Conservation (phyloP, 1,140 invertebrate species). For the Acromyrmex charruanus region DNA sequence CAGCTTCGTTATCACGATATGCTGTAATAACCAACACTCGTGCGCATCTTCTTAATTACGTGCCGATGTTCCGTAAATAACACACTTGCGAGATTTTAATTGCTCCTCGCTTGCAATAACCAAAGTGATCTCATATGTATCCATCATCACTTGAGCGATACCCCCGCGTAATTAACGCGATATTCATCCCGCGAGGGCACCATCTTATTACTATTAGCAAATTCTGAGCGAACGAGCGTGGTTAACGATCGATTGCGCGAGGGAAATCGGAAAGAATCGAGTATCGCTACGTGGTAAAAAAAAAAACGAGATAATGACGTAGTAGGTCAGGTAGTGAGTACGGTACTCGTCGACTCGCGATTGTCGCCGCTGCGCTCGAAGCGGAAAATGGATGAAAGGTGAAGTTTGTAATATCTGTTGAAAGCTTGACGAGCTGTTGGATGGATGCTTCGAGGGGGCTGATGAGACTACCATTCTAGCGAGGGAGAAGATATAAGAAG, state of each 20-base stretch:
- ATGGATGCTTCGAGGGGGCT: slow-evolving; percentile 72
- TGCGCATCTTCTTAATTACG: slow-evolving; percentile 72
- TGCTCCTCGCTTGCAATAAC: slow-evolving; percentile 58
- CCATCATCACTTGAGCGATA: slow-evolving; percentile 4
- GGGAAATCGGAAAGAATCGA: slow-evolving; percentile 49
- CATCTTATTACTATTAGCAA: not conserved
- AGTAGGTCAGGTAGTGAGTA: slow-evolving; percentile 27
- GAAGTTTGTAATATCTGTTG: slow-evolving; percentile 76
- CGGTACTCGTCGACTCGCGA: slow-evolving; percentile 37
- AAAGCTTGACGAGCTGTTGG: slow-evolving; percentile 69
- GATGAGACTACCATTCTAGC: slow-evolving; percentile 54
- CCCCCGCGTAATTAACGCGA: not conserved
- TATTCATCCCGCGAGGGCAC: not conserved
- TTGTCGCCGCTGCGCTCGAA: slow-evolving; percentile 58
- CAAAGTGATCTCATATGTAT: slow-evolving; percentile 12
- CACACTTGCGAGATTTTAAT: slow-evolving; percentile 79
- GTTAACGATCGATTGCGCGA: slow-evolving; percentile 56
- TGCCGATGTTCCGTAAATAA: slow-evolving; percentile 73
- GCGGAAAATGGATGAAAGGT: slow-evolving; percentile 74
- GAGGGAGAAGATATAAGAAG: slow-evolving; percentile 48
- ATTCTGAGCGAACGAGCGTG: not conserved
- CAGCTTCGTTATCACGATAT: slow-evolving; percentile 16
- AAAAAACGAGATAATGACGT: slow-evolving; percentile 32
- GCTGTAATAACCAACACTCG: not conserved
- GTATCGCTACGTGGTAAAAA: not conserved